Evolutionary conservation across 2,888 invertebrate species (phyloP).

Genomic region (Eupithecia inturbata): DNA sequence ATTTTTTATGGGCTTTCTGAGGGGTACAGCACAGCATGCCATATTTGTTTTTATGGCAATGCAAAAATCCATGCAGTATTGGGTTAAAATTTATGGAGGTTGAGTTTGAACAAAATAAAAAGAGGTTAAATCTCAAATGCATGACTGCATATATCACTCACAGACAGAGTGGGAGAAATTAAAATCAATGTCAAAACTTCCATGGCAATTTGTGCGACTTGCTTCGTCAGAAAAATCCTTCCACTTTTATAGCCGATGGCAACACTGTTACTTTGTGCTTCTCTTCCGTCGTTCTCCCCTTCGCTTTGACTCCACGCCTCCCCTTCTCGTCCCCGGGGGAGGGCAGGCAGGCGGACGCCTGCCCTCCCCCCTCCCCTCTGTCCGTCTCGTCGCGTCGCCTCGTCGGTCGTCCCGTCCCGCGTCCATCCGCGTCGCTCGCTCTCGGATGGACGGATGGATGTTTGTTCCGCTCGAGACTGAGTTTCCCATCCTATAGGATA

Average conservation of each 20-base stretch:
- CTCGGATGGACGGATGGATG: background rate
- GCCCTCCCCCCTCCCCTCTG: background rate
- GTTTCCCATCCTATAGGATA: background rate
- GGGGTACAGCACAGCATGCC: too few relatives aligned
- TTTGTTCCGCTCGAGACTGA: background rate
- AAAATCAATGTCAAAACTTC: background rate
- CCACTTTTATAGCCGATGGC: background rate
- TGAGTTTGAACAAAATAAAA: too few relatives aligned
- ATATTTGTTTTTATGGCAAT: too few relatives aligned
- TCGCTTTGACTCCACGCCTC: background rate
- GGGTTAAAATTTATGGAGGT: too few relatives aligned
- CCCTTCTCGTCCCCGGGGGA: background rate
- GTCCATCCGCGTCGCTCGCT: background rate
- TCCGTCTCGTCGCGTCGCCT: background rate
- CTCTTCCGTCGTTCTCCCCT: background rate
- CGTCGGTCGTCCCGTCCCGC: background rate
- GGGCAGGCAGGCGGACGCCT: too few relatives aligned
- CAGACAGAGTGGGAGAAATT: background rate
- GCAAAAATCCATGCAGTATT: too few relatives aligned
- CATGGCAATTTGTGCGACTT: background rate
- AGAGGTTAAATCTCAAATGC: too few relatives aligned
- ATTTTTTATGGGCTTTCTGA: too few relatives aligned
- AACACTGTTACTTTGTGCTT: background rate
- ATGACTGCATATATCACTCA: too few relatives aligned
- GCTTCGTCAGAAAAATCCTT: background rate